phyloP scores from a whole-genome alignment of 2,797 vertebrate genomes.

The Pterois miles region DNA sequence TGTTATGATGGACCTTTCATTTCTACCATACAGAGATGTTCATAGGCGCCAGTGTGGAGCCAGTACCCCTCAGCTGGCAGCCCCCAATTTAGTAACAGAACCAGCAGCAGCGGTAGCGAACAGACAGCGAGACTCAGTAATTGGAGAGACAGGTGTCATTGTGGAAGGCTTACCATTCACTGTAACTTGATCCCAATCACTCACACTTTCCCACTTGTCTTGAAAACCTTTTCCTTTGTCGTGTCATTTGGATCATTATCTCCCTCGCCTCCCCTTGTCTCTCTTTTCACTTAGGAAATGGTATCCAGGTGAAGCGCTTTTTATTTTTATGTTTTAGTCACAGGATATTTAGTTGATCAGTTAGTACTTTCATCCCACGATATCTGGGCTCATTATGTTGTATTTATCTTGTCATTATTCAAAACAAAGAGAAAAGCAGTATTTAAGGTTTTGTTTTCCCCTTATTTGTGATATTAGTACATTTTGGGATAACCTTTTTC shows the following conservation, averaged over 20 bases:
- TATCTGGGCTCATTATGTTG: background rate
- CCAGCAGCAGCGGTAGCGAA: background rate
- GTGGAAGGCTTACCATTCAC: constrained; percentile 1
- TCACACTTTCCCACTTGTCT: constrained; percentile 4
- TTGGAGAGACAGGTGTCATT: constrained; percentile 42
- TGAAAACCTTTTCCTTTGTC: background rate
- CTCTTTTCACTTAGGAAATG: background rate
- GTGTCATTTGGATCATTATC: constrained; percentile 4
- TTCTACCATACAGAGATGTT: background rate
- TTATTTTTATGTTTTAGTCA: background rate
- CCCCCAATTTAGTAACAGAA: constrained; percentile 21
- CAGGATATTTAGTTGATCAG: background rate
- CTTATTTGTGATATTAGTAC: no score
- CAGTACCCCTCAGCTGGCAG: constrained; percentile 11
- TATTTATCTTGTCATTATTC: background rate
- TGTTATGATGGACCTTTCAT: background rate
- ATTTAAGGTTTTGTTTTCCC: no score
- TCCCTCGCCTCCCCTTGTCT: background rate
- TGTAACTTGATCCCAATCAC: constrained; percentile 25
- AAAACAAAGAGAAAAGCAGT: background rate
- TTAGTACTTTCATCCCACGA: background rate
- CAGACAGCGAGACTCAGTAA: constrained; percentile 33
- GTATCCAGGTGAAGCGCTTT: background rate
- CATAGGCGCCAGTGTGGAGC: constrained; percentile 6
- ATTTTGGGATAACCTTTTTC: background rate